phyloP scores from a whole-genome alignment of 1,140 invertebrate species.

The Myzus persicae region DNA sequence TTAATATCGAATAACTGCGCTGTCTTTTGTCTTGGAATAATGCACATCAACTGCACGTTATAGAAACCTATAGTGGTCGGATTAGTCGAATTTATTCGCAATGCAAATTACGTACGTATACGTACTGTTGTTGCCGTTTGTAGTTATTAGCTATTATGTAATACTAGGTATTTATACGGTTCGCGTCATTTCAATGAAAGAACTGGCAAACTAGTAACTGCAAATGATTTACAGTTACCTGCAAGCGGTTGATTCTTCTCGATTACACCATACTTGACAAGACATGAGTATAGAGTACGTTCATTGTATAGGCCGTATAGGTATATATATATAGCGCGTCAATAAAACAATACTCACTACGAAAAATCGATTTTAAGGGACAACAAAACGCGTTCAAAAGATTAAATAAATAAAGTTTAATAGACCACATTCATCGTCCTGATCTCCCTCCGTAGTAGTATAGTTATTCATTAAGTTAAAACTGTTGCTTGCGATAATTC shows the following conservation, averaged over 20 bases:
- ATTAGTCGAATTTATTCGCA: background rate
- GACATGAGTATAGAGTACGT: background rate
- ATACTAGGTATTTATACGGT: background rate
- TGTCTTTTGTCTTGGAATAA: background rate
- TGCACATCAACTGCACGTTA: background rate
- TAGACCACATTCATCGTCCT: background rate
- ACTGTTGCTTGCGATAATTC: background rate
- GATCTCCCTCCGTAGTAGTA: background rate
- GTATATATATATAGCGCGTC: background rate
- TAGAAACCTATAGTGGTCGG: background rate
- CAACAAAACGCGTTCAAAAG: background rate
- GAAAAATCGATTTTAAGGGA: background rate
- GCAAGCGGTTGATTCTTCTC: background rate
- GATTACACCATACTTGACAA: conserved; percentile 2
- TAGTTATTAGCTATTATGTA: background rate
- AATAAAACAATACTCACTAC: background rate
- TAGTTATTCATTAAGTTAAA: background rate
- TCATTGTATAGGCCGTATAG: too few relatives aligned
- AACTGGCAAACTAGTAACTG: background rate
- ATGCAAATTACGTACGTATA: background rate
- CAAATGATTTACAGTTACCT: background rate
- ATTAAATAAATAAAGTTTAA: background rate
- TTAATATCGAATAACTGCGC: background rate
- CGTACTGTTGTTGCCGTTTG: background rate
- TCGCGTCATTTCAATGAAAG: background rate